Percentiles rank a stretch among this genome's conserved stretches.
Evolutionary conservation across 2,113 vertebrate genomes (phyloP).

Genomic region (Psophia crepitans): DNA sequence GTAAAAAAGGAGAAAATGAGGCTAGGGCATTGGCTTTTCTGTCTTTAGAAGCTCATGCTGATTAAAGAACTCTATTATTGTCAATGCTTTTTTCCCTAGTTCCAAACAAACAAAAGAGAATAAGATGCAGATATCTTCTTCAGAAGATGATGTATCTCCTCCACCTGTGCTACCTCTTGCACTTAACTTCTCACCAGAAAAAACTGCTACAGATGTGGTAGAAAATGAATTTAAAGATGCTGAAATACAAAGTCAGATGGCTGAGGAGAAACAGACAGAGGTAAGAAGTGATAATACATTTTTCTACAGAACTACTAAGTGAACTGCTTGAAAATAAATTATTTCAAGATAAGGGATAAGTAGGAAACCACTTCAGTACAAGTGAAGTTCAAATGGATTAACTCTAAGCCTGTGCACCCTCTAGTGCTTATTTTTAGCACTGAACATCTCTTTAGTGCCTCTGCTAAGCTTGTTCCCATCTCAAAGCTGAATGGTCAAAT

Average conservation of each 20-base stretch:
- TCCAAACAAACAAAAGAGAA: background rate
- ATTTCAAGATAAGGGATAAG: background rate
- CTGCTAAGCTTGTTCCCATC: background rate
- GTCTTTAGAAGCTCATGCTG: background rate
- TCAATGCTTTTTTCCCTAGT: background rate
- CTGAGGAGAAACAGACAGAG: conserved; percentile 6
- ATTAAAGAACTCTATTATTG: background rate
- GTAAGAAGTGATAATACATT: background rate
- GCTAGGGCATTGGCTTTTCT: background rate
- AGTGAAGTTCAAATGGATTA: background rate
- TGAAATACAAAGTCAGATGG: background rate
- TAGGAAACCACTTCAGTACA: background rate
- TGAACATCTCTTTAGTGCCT: background rate
- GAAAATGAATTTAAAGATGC: background rate
- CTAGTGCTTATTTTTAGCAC: background rate
- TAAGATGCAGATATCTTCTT: background rate
- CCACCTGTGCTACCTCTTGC: conserved; percentile 45
- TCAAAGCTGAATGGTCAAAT: background rate
- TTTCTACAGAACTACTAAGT: background rate
- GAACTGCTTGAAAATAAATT: background rate
- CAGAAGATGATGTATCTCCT: conserved; percentile 29
- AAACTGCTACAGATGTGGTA: background rate
- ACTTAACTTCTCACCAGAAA: conserved; percentile 77
- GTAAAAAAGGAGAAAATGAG: background rate
- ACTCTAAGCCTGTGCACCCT: background rate